A percentile compares a stretch with the other conserved stretches of the same genome.
phyloP scores from a whole-genome alignment of 2,113 vertebrate species.

The Saccopteryx bilineata region DNA sequence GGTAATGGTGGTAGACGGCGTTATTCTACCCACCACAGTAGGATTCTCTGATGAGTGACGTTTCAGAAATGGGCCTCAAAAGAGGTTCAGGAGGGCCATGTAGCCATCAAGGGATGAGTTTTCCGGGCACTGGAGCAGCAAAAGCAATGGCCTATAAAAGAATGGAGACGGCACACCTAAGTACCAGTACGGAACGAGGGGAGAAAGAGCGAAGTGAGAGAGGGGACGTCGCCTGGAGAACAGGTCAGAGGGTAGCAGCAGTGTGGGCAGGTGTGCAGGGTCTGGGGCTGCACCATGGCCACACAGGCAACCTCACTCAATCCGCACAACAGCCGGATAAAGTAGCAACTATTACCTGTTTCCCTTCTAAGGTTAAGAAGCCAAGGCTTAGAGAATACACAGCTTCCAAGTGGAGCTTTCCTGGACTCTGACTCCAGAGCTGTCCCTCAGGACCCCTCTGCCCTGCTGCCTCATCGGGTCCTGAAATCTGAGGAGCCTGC shows the following conservation, averaged over 20 bases:
- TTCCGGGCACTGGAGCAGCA: neutral
- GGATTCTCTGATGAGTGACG: neutral
- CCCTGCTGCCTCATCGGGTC: fast-evolving
- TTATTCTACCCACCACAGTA: neutral
- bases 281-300: neutral
- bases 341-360: neutral
- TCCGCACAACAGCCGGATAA: neutral
- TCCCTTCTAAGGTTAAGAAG: constrained; percentile 18
- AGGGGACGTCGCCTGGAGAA: neutral
- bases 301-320: neutral
- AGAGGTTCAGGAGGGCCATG: neutral
- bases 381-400: neutral
- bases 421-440: neutral
- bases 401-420: neutral
- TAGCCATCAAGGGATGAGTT: neutral
- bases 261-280: neutral
- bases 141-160: neutral
- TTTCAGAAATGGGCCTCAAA: neutral
- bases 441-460: neutral
- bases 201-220: neutral
- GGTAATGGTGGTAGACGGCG: fast-evolving
- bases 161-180: neutral
- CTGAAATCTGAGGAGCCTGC: neutral
- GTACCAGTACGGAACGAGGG: neutral
- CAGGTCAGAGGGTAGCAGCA: neutral